Evolutionary conservation across 2,888 invertebrate species (phyloP).

Genomic region (Sminthurides aquaticus): DNA sequence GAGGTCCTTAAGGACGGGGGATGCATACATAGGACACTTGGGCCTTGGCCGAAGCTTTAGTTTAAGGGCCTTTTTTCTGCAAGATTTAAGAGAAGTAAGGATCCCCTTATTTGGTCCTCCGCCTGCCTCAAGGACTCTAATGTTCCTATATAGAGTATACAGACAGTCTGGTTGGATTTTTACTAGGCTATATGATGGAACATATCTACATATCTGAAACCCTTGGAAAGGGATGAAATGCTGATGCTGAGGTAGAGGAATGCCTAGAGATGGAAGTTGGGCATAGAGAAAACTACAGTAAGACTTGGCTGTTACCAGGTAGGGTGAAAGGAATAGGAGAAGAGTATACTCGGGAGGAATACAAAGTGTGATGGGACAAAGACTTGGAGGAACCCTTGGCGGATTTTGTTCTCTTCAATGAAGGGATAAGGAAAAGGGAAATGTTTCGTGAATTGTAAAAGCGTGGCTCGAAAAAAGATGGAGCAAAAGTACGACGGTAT

Average conservation of each 20-base stretch:
- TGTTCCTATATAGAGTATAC: neutral
- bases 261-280: neutral
- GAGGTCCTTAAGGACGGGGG: neutral
- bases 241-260: neutral
- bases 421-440: slow-evolving; percentile 11
- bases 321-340: neutral
- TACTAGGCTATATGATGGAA: too few species aligned
- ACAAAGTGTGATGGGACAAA: neutral
- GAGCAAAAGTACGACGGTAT: neutral
- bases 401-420: slow-evolving; percentile 16
- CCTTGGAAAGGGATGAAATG: too few species aligned
- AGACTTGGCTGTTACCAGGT: neutral
- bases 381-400: slow-evolving; percentile 7
- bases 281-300: neutral
- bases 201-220: too few species aligned
- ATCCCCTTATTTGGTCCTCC: too few species aligned
- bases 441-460: slow-evolving; percentile 9
- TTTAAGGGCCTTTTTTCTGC: neutral
- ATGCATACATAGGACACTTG: neutral
- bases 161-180: neutral
- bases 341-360: neutral
- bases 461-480: neutral
- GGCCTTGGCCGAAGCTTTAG: neutral
- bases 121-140: too few species aligned
- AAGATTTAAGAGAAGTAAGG: too few species aligned